Evolutionary conservation across 2,797 vertebrate species (phyloP).

Genomic region (Pseudochromis fuscus): DNA sequence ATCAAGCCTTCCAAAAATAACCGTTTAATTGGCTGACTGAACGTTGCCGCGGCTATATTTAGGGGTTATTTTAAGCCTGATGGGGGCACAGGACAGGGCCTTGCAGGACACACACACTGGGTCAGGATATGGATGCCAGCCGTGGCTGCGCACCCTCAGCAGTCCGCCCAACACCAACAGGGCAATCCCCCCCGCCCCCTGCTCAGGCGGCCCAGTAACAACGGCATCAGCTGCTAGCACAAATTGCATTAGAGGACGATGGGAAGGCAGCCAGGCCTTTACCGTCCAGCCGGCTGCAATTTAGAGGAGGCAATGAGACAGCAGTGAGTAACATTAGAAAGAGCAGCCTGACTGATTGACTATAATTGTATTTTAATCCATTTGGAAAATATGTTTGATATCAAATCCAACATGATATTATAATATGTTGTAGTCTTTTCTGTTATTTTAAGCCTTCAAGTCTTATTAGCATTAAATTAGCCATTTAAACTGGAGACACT

Average conservation of each 20-base stretch:
- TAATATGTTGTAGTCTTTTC: background rate
- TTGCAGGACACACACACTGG: constrained; percentile 53
- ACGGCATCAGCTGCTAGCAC: constrained; percentile 76
- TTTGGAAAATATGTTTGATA: constrained; percentile 33
- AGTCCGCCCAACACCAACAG: constrained; percentile 45
- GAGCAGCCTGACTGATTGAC: constrained; percentile 30
- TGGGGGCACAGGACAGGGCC: constrained; percentile 60
- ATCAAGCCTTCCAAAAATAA: constrained; percentile 73
- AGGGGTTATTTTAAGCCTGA: constrained; percentile 77
- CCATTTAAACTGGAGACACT: background rate
- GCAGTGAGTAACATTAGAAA: constrained; percentile 50
- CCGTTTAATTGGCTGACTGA: constrained; percentile 72
- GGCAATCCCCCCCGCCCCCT: constrained; percentile 71
- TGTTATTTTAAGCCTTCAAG: background rate
- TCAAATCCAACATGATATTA: constrained; percentile 13
- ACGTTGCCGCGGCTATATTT: constrained; percentile 72
- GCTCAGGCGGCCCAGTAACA: constrained; percentile 51
- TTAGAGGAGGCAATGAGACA: constrained; percentile 54
- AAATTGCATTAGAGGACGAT: constrained; percentile 74
- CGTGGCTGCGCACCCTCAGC: constrained; percentile 57
- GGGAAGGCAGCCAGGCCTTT: constrained; percentile 59
- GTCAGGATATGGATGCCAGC: constrained; percentile 64
- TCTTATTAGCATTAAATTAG: background rate
- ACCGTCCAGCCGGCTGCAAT: constrained; percentile 43
- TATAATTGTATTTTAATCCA: constrained; percentile 35